Evolutionary conservation across 2,797 vertebrate species (phyloP), one percentile per base, ranked within the genome.

Genomic region (Poeciliopsis presidionis): DNA sequence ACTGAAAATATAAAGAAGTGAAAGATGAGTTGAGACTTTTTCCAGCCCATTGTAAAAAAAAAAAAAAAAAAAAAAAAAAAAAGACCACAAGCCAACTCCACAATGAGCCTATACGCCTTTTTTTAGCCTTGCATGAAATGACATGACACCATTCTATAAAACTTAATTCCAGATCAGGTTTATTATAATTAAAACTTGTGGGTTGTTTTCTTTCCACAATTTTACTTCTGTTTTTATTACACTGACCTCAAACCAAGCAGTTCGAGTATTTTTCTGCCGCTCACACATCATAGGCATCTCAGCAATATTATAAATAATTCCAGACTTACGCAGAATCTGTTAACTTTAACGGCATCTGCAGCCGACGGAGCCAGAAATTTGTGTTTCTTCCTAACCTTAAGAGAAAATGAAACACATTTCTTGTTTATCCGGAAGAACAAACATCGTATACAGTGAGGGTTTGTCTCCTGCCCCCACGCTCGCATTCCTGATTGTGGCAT

Each of bases 401-500:
- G 7, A 5, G 33, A 74, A 82, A 67, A 51, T 28, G 8, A 18
- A 39, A 57, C 33, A 73, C 47, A 78, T 46, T 25, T 81, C 28
- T 36, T 63, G 16, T 39, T 43, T 67, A 67, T 41, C 47, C 28
- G 61, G 1, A 73, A 78, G 81, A 73, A 46, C 61, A 80, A 82
- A 84, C 74, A 14, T 43, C 11, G 73, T 16, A 51, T 81, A 79
- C 78, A 75, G 77, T 73, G 55, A 80, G 77, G 87, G 83, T 92
- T 92, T 92, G 88, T 80, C 70, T 51, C 90, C 25, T 81, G 25
- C 74, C 72, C 76, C 69, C 36, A 80, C 77, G 59, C 33, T 61
- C 65, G 74, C 89, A 90, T 89, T 91, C 84, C 87, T 72, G 51
- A 79, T 59, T 76, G 81, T 76, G 88, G 81, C 82, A 85, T 89